Base-by-base conservation (phyloP, 2,888 invertebrate genomes). In the Eupeodes luniger region DNA sequence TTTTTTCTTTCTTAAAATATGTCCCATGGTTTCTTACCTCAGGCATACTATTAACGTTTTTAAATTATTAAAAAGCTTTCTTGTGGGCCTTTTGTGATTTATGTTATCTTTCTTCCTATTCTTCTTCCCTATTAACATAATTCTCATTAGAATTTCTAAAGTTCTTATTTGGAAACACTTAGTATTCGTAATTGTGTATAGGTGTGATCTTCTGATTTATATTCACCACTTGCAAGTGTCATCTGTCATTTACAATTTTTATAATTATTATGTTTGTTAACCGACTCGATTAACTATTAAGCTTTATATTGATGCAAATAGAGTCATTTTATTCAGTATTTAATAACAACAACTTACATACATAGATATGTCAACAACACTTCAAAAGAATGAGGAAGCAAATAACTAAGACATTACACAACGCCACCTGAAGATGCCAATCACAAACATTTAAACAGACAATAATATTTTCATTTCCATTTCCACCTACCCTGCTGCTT, bases 371-470 rank as follows among this genome's bases (percentile, higher is more conserved):
- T 14, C 16, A 64, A 59, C 4, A 67, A 51, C 11, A 40, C 9
- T 7, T 7, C 9, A 12, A 62, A 59, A 70, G 81, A 85, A 85
- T 85, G 85, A 85, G 85, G 85, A 85, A 85, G 81, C 75, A 81
- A 66, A 40, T 47, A 70, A 7, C 49, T 61, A 34, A 57, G 40
- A 36, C 51, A 72, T 85, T 81, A 69, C 81, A 66, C 70, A 70
- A 66, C 55, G 62, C 75, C 80, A 62, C 64, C 75, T 80, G 69
- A 80, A 76, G 76, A 72, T 85, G 80, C 80, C 69, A 74, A 75
- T 62, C 47, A 36, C 12, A 69, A 70, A 44, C 14, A n/a, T 78
- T 55, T 19, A 72, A 27, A 47, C 47, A 75, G 62, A 62, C 34
- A 61, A 59, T 44, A 59, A 40, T 9, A 40, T 40, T 40, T 40